Evolutionary conservation across 2,113 vertebrate genomes (phyloP).

Genomic region (Turnix velox): DNA sequence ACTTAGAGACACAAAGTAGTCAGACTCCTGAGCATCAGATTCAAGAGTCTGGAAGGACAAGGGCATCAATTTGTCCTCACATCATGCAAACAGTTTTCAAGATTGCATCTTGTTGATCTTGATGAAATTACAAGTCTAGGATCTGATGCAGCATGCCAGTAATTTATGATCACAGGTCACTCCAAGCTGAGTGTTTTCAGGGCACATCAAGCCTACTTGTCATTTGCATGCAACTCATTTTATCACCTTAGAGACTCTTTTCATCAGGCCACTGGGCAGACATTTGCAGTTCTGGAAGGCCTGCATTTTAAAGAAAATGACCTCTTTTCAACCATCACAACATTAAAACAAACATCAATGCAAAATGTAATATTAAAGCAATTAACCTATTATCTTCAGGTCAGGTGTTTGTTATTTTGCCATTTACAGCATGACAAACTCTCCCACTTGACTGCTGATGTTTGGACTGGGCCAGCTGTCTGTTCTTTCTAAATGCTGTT

Average conservation of each 20-base stretch:
- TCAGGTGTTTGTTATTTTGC: slow-evolving; percentile 38
- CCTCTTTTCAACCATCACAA: slow-evolving; percentile 26
- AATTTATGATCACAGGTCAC: slow-evolving; percentile 79
- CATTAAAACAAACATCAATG: slow-evolving; percentile 42
- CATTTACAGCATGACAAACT: slow-evolving; percentile 50
- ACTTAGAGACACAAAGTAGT: slow-evolving; percentile 74
- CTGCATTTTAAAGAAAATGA: background rate
- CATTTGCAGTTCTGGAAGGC: slow-evolving; percentile 47
- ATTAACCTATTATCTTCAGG: slow-evolving; percentile 66
- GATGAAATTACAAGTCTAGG: slow-evolving; percentile 78
- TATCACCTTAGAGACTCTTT: slow-evolving; percentile 63
- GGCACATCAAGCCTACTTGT: slow-evolving; percentile 63
- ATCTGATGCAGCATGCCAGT: slow-evolving; percentile 71
- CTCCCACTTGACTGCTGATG: slow-evolving; percentile 35
- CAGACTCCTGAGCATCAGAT: slow-evolving; percentile 67
- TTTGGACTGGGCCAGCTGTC: slow-evolving; percentile 34
- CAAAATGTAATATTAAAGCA: slow-evolving; percentile 61
- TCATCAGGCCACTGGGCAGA: slow-evolving; percentile 41
- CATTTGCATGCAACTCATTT: slow-evolving; percentile 74
- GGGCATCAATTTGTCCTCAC: slow-evolving; percentile 78
- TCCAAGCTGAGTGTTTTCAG: slow-evolving; percentile 71
- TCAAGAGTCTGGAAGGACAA: slow-evolving; percentile 75
- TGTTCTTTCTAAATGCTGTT: slow-evolving; percentile 46
- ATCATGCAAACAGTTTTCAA: slow-evolving; percentile 75
- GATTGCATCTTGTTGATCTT: slow-evolving; percentile 81